Evolutionary conservation across 2,797 vertebrate genomes (phyloP), one percentile per base, ranked within the genome.

Genomic region (Coluber constrictor): DNA sequence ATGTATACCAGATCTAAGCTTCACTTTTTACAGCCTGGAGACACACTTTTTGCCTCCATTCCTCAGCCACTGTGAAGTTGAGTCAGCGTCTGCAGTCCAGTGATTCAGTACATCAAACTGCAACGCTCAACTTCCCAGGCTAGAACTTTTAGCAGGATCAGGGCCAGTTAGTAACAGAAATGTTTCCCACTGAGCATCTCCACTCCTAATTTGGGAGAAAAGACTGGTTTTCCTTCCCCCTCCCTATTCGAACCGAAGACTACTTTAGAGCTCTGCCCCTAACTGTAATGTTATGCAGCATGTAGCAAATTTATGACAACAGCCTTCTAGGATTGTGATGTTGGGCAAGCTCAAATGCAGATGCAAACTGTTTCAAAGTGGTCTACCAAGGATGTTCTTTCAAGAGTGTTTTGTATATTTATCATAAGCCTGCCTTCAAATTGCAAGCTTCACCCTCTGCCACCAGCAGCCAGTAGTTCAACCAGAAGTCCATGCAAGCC

Each of bases 11-110:
- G 87, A 4, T 43, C 70, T 32, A 6, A 32, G 37, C 4, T 74
- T 37, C 43, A 20, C 43, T 32, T 87, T 61, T 87, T 89, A 32
- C 4, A 51, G 54, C 86, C 54, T 74, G 60, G 32, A 87, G 83
- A 23, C 79, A 90, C 29, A 54, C 29, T 70, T 63, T 29, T 2
- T n/a, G 32, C 29, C 57, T 47, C 56, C 25, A 47, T 8, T 89
- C 63, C 92, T 91, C 16, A n/a, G 47, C n/a, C 59, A 57, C 56
- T 57, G 70, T 54, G 87, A 89, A 59, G 59, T n/a, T 93, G 93
- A 91, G 87, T 93, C 93, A 93, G 87, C 16, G 87, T 93, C 93
- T 93, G 90, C 83, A 74, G 59, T 32, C 87, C 90, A 66, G 59
- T 89, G 93, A 93, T 74, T 93, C 93, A 93, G 2, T 1, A 59